Base-by-base conservation (phyloP, 2,888 invertebrate species). In the Stenoptilia bipunctidactyla region DNA sequence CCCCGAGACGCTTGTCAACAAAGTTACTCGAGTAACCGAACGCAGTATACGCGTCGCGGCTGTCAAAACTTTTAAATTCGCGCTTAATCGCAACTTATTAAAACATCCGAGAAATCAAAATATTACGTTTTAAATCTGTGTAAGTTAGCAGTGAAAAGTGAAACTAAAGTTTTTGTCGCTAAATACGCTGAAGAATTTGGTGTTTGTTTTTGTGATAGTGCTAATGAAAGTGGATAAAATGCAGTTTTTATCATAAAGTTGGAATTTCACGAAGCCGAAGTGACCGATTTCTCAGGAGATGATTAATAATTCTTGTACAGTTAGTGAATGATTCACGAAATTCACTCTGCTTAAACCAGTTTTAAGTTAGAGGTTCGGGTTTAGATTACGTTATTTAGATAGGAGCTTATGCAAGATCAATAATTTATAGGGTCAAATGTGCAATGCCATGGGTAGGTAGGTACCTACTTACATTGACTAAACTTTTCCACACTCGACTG, bases 1-100 rank as follows among this genome's bases (percentile, higher is more conserved):
- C 60, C 60, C 53, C 52, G 56, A 53, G 50, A 42, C 63, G 77
- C 73, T 77, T 82, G 82, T 82, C 82, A 82, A 82, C 82, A 82
- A 82, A 76, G 68, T 73, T 66, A 70, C 61, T 66, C 59, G 56
- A 56, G 49, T 40, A 43, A 48, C 49, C 61, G 56, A 61, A 66
- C 58, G 62, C 46, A 48, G 56, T 54, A 43, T 46, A 56, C 53
- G 52, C 62, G 61, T 48, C 64, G 76, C 61, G 66, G n/a, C 65
- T 69, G n/a, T 27, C 43, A 38, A 30, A 27, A 20, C 55, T 56
- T 58, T 61, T 45, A 46, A 45, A 51, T 40, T 37, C 34, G 6
- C 36, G 27, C 39, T 36, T 8, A 30, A 30, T 8, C n/a, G 10
- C 9, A 30, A 30, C 9, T 8, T 10, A 30, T 8, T n/a, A 8